These are phyloP conservation scores for Lepidurus couesii DNA, from an alignment of 1,140 invertebrate genomes.

Conservation along the genomic window DNA sequence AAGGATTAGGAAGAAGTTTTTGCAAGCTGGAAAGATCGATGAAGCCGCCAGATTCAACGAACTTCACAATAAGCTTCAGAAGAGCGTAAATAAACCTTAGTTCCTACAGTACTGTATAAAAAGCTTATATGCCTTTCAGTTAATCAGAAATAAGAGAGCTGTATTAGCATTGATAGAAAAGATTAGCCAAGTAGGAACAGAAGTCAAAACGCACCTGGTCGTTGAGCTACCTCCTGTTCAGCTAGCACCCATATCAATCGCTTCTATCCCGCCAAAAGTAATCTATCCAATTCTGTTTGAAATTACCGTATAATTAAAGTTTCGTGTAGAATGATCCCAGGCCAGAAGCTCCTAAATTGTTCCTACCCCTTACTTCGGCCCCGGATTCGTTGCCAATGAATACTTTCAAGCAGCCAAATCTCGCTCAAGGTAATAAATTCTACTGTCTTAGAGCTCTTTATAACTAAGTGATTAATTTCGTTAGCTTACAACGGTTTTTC, in stretches of 20 bases:
- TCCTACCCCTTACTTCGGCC: not conserved
- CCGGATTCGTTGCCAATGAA: slow-evolving; percentile 13
- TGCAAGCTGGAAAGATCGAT: slow-evolving; percentile 15
- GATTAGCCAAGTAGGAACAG: slow-evolving; percentile 29
- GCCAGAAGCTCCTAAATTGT: not conserved
- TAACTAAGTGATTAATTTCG: slow-evolving; percentile 39
- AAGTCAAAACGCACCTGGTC: slow-evolving; percentile 13
- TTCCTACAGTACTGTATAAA: not conserved
- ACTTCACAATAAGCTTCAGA: slow-evolving; percentile 26
- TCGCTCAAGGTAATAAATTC: slow-evolving; percentile 5
- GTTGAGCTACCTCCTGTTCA: not conserved
- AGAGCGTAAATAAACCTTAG: slow-evolving; percentile 13
- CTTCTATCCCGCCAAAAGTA: slow-evolving; percentile 3
- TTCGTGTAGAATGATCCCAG: not conserved
- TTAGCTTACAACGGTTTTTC: slow-evolving; percentile 41
- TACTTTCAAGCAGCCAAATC: not conserved
- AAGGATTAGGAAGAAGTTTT: slow-evolving; percentile 26
- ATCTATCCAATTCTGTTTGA: not conserved
- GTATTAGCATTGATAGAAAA: slow-evolving; percentile 36
- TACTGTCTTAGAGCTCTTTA: not conserved
- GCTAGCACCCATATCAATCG: not conserved
- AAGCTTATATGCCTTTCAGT: slow-evolving; percentile 25
- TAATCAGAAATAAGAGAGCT: slow-evolving; percentile 35
- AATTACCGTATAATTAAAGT: not conserved
- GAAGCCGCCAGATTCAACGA: slow-evolving; percentile 31